Evolutionary conservation across 2,113 vertebrate species (phyloP), one percentile per base, ranked within the genome.

Genomic region (Scalopus aquaticus): DNA sequence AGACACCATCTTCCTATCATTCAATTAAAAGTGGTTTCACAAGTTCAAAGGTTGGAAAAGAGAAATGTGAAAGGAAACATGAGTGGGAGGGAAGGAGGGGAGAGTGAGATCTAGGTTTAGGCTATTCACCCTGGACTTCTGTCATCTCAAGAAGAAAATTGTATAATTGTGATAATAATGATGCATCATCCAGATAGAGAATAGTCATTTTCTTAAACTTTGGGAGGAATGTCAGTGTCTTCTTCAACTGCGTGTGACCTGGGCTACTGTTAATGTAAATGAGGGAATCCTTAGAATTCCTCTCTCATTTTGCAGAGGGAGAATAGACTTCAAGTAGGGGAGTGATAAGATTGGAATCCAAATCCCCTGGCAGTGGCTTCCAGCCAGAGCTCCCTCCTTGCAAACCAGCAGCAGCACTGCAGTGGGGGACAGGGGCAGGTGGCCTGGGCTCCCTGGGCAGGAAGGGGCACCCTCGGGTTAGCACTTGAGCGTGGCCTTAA

Each of bases 401-500:
- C 4, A 16, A 5, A 9, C 5, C 5, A 9, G 58, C 7, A n/a
- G 6, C 7, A 12, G 32, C 20, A 30, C 4, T 9, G 54, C 7
- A 12, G 9, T 30, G 5, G 10, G 3, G 5, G 12, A 9, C 1
- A 9, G 56, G 56, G 12, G 13, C 9, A 17, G 11, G 3, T 1
- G 1, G 4, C n/a, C n/a, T 15, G n/a, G 9, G 9, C 17, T 65
- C 10, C 54, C 58, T 85, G 42, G 20, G 16, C 32, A n/a, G 49
- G 76, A 10, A 6, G 3, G 3, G 20, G 8, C 19, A 30, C 16
- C 9, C 62, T 42, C 28, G 22, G 13, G 13, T 39, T 49, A 88
- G 24, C 9, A 67, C 28, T 35, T 42, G 39, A 65, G 44, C 37
- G 42, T 54, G 30, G 24, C 58, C 6, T 20, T 46, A 42, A 85